These are phyloP conservation scores for Adineta ricciae DNA, from an alignment of 2,888 invertebrate genomes.

Conservation along the genomic window DNA sequence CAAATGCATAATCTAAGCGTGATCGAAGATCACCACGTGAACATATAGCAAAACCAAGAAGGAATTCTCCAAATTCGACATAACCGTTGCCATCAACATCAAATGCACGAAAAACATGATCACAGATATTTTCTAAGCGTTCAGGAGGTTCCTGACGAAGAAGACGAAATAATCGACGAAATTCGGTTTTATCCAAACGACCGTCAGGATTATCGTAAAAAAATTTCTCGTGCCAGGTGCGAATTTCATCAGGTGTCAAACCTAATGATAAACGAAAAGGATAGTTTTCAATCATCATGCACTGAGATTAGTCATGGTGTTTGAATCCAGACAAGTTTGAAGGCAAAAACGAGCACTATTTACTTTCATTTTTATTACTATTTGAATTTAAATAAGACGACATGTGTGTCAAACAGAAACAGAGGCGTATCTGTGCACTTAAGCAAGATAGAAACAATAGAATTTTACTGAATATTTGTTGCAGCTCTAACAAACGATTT, in stretches of 20 bases:
- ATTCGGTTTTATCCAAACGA: neutral
- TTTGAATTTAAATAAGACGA: too few relatives aligned
- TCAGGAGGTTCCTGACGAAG: neutral
- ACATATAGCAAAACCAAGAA: conserved; percentile 19
- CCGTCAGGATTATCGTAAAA: neutral
- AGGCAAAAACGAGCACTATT: too few relatives aligned
- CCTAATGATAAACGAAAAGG: neutral
- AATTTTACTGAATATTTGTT: too few relatives aligned
- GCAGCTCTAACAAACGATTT: too few relatives aligned
- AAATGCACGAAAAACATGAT: conserved; percentile 19
- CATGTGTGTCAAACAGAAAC: too few relatives aligned
- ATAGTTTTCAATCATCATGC: too few relatives aligned
- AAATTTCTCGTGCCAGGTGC: neutral
- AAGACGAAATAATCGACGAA: neutral
- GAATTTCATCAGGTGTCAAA: neutral
- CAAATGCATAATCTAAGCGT: conserved; percentile 4
- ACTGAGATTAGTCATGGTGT: too few relatives aligned
- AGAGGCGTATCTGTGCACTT: too few relatives aligned
- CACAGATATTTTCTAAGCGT: conserved; percentile 1
- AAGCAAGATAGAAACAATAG: too few relatives aligned
- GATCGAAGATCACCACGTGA: neutral
- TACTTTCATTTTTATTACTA: too few relatives aligned
- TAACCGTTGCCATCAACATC: conserved; percentile 13
- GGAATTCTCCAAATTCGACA: conserved; percentile 18
- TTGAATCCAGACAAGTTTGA: too few relatives aligned